Evolutionary conservation across 2,888 invertebrate species (phyloP).

Genomic region (Crossocerus cetratus): DNA sequence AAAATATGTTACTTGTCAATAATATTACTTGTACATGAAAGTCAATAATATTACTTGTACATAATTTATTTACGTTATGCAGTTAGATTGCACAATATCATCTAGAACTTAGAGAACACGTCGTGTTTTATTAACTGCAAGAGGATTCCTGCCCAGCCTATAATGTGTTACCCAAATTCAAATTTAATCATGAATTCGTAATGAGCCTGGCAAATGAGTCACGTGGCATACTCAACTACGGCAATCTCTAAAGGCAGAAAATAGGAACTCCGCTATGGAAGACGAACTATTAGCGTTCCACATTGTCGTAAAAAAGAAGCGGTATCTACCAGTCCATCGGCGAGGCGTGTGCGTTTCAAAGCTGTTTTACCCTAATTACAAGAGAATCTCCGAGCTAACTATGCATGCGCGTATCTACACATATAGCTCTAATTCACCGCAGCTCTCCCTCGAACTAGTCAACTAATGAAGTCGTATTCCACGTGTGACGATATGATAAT

Average conservation of each 20-base stretch:
- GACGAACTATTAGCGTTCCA: constrained; percentile 21
- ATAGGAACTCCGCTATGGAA: constrained; percentile 28
- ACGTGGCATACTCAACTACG: not conserved
- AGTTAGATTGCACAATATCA: no score
- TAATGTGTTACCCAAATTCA: no score
- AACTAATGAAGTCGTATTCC: constrained; percentile 32
- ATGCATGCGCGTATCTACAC: constrained; percentile 11
- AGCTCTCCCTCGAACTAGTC: constrained; percentile 23
- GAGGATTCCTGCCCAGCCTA: no score
- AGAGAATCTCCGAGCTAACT: constrained; percentile 49
- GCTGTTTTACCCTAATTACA: constrained; percentile 62
- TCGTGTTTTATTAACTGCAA: no score
- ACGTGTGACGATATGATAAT: constrained; percentile 36
- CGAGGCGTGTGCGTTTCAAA: constrained; percentile 33
- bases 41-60: no score
- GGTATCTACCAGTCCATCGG: constrained; percentile 36
- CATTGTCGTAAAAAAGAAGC: constrained; percentile 7
- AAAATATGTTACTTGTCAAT: no score
- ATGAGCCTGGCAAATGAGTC: not conserved
- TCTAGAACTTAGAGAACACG: no score
- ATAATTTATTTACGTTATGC: no score
- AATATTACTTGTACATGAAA: no score
- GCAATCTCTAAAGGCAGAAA: not conserved
- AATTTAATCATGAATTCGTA: no score
- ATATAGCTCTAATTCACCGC: constrained; percentile 1